Evolutionary conservation across 1,140 invertebrate genomes (phyloP).

Genomic region (Diabrotica undecimpunctata): DNA sequence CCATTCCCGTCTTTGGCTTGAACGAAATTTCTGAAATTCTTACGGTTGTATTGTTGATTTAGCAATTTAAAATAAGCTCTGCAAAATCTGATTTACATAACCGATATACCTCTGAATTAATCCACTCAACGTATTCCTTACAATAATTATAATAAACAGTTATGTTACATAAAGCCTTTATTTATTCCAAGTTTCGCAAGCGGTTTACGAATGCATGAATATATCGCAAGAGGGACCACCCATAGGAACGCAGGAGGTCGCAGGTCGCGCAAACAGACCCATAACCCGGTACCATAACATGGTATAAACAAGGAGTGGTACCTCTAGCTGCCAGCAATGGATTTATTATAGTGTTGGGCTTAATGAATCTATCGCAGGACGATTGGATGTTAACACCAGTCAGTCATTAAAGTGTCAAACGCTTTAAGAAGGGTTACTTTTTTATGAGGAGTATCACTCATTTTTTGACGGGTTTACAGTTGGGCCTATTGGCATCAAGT

Average conservation of each 20-base stretch:
- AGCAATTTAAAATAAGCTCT: too few species aligned
- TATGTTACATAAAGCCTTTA: background rate
- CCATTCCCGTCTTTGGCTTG: too few species aligned
- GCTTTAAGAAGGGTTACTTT: constrained; percentile 2
- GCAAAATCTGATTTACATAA: too few species aligned
- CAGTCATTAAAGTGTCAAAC: background rate
- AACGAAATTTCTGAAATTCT: too few species aligned
- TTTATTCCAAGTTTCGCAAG: background rate
- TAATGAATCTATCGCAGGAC: constrained; percentile 2
- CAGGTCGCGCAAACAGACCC: background rate
- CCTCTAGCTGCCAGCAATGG: constrained; percentile 1
- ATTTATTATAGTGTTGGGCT: background rate
- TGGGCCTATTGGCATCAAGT: background rate
- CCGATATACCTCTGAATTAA: too few species aligned
- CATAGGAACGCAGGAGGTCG: background rate
- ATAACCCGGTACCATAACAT: constrained; percentile 2
- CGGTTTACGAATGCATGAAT: background rate
- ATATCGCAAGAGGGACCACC: background rate
- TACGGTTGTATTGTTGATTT: too few species aligned
- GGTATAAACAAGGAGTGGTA: background rate
- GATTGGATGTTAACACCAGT: constrained; percentile 2
- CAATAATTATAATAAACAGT: background rate
- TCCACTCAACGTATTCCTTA: background rate
- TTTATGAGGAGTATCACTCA: background rate
- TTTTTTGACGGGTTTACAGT: background rate